Conservation (phyloP, 1,140 invertebrate genomes). For the Grapholita molesta region DNA sequence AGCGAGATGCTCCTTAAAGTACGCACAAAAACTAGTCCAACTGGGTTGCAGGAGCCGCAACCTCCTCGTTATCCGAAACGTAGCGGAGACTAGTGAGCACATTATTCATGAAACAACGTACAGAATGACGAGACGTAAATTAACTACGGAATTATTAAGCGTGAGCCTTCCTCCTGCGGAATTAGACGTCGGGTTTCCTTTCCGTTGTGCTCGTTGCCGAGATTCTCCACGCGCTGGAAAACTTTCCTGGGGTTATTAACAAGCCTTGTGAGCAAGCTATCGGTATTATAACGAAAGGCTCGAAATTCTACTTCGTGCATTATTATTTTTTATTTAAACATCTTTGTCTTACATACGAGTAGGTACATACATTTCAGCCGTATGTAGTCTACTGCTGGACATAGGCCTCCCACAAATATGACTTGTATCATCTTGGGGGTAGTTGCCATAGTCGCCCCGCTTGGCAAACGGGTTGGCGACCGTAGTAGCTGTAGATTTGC, state of each 20-base stretch:
- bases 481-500: no score
- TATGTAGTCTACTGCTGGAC: no score
- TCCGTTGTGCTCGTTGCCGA: neutral
- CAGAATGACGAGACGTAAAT: conserved; percentile 17
- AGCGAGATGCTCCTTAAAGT: neutral
- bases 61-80: conserved; percentile 13
- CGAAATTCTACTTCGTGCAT: neutral
- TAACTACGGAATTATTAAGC: conserved; percentile 18
- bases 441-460: no score
- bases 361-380: no score
- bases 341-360: no score
- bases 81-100: conserved; percentile 5
- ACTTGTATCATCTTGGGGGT: no score
- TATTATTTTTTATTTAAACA: no score
- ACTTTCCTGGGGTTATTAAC: neutral
- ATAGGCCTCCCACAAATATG: no score
- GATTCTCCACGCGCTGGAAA: neutral
- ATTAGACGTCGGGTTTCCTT: conserved; percentile 12
- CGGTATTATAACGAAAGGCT: neutral
- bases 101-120: conserved; percentile 17
- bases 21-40: conserved; percentile 6
- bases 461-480: no score
- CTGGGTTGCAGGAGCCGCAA: conserved; percentile 3
- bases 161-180: conserved; percentile 1
- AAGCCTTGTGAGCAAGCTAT: neutral